Evolutionary conservation across 1,140 invertebrate species (phyloP).

Genomic region (Onthophagus taurus): DNA sequence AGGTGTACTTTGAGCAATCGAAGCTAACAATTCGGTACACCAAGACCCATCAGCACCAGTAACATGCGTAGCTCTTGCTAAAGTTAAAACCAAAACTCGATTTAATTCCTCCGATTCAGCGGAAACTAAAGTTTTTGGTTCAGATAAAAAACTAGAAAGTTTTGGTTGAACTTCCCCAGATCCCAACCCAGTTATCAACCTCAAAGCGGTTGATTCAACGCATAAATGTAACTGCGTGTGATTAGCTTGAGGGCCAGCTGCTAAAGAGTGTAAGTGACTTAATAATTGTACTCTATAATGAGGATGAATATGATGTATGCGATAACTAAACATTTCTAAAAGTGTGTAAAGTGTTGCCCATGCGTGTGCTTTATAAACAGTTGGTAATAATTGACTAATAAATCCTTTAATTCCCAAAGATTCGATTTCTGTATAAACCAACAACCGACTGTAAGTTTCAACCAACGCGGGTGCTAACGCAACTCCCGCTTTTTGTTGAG

Average conservation of each 20-base stretch:
- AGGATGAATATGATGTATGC: constrained; percentile 92
- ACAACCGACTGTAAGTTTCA: constrained; percentile 87
- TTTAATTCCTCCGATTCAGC: constrained; percentile 93
- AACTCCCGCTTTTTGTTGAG: constrained; percentile 74
- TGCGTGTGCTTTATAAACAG: constrained; percentile 84
- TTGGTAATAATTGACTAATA: constrained; percentile 82
- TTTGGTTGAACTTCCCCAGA: constrained; percentile 87
- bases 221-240: constrained; percentile 91
- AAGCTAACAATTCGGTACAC: constrained; percentile 82
- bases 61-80: constrained; percentile 90
- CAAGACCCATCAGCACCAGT: constrained; percentile 74
- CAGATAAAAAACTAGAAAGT: constrained; percentile 75
- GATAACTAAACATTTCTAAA: constrained; percentile 93
- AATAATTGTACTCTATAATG: constrained; percentile 88
- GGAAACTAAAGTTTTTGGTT: constrained; percentile 82
- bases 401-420: constrained; percentile 94
- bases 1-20: constrained; percentile 89
- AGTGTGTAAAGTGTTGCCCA: constrained; percentile 92
- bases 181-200: constrained; percentile 83
- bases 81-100: constrained; percentile 78
- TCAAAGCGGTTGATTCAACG: constrained; percentile 87
- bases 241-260: constrained; percentile 84
- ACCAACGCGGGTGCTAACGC: constrained; percentile 81
- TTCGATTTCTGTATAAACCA: constrained; percentile 96
- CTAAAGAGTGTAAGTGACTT: constrained; percentile 79